These are phyloP conservation scores for Tetranychus truncatus DNA, from an alignment of 2,888 invertebrate genomes.

Conservation along the genomic window DNA sequence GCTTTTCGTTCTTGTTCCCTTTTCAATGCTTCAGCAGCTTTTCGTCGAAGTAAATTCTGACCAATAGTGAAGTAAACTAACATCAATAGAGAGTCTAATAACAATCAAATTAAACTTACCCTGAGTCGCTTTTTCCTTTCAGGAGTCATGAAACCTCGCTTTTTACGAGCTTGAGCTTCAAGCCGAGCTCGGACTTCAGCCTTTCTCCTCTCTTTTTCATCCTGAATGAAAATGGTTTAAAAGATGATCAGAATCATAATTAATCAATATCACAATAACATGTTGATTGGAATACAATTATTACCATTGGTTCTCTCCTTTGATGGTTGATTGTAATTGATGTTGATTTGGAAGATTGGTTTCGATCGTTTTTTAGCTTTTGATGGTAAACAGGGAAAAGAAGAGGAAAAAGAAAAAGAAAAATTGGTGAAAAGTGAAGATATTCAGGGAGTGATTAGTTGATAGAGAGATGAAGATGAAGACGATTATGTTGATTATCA, in stretches of 20 bases:
- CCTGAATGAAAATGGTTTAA: constrained; percentile 16
- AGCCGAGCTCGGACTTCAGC: constrained; percentile 24
- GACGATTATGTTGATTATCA: too few species aligned
- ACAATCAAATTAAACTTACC: constrained; percentile 29
- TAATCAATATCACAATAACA: background rate
- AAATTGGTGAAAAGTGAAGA: too few species aligned
- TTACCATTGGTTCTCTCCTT: too few species aligned
- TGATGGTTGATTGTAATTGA: too few species aligned
- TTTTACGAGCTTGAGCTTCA: constrained; percentile 27
- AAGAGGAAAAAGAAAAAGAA: too few species aligned
- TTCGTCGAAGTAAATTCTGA: constrained; percentile 27
- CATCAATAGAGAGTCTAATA: background rate
- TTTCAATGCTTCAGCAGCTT: constrained; percentile 81
- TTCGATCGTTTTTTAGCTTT: too few species aligned
- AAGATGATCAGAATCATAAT: background rate
- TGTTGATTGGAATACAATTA: too few species aligned
- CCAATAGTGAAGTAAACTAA: background rate
- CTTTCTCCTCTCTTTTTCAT: constrained; percentile 24
- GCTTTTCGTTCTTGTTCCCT: constrained; percentile 98
- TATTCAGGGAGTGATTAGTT: too few species aligned
- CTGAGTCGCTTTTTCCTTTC: constrained; percentile 41
- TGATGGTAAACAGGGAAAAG: too few species aligned
- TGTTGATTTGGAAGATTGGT: too few species aligned
- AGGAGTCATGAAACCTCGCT: constrained; percentile 40
- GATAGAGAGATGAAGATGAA: too few species aligned